phyloP scores from a whole-genome alignment of 2,113 vertebrate genomes.

The Papio anubis region DNA sequence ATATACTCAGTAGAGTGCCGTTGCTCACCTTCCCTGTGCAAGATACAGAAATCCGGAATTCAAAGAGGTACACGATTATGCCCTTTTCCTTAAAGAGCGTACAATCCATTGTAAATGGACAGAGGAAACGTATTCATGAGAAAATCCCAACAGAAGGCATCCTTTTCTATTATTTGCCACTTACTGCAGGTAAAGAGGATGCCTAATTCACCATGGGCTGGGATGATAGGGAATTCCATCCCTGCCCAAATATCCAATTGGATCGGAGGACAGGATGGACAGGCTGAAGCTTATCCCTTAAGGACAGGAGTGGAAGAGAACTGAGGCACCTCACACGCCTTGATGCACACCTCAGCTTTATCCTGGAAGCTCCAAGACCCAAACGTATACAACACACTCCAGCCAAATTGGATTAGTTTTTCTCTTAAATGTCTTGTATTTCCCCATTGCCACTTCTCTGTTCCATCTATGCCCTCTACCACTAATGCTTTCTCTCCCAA shows the following conservation, averaged over 20 bases:
- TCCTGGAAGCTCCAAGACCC: not conserved
- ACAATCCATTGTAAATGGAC: not conserved
- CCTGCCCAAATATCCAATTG: not conserved
- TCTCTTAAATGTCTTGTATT: not conserved
- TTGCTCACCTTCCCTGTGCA: not conserved
- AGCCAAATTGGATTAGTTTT: not conserved
- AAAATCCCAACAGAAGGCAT: not conserved
- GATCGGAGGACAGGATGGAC: not conserved
- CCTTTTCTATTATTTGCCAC: not conserved
- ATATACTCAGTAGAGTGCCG: not conserved
- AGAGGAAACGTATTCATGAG: not conserved
- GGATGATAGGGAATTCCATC: not conserved
- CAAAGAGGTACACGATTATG: not conserved
- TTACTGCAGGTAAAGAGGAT: not conserved
- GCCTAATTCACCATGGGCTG: not conserved
- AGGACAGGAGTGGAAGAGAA: not conserved
- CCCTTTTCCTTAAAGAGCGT: not conserved
- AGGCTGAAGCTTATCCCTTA: not conserved
- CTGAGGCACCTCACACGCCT: not conserved
- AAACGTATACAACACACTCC: not conserved
- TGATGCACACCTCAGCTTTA: not conserved
- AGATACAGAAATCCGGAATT: not conserved
- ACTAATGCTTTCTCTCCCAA: not conserved
- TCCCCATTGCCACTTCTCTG: not conserved
- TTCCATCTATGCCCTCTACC: not conserved